phyloP scores from a whole-genome alignment of 2,113 vertebrate genomes.

The Manacus vitellinus region DNA sequence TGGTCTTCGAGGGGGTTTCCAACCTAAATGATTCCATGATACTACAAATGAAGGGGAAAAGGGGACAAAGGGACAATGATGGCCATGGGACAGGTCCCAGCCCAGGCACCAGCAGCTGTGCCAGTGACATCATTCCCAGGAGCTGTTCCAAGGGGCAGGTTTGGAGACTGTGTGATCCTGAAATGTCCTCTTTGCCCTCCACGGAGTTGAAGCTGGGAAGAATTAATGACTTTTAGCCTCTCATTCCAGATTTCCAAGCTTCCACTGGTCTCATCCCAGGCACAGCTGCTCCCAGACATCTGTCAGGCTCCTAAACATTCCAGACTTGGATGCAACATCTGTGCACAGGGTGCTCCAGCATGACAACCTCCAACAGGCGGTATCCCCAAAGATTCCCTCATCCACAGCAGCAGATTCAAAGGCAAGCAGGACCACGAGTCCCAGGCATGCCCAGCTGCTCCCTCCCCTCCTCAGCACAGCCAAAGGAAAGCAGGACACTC shows the following conservation, averaged over 20 bases:
- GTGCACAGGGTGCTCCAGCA: neutral
- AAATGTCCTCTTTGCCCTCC: neutral
- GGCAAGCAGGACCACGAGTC: neutral
- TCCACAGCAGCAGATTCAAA: neutral
- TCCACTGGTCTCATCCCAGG: neutral
- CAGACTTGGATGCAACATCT: neutral
- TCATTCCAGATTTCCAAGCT: neutral
- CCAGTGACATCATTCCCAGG: neutral
- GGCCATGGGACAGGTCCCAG: neutral
- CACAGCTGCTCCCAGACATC: neutral
- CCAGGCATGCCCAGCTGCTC: neutral
- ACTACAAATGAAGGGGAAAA: neutral
- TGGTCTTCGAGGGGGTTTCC: no score
- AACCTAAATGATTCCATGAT: no score
- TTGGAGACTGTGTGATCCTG: neutral
- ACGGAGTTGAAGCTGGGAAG: neutral
- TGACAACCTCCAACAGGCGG: accelerated
- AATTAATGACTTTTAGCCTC: neutral
- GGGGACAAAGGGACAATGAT: accelerated
- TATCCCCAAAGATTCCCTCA: neutral
- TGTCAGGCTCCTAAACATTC: neutral
- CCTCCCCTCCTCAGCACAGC: neutral
- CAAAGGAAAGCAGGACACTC: neutral
- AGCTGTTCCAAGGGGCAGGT: neutral
- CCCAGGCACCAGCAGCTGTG: neutral